These are phyloP conservation scores for Prionailurus viverrinus DNA, from an alignment of 2,113 vertebrate species.

Conservation along the genomic window DNA sequence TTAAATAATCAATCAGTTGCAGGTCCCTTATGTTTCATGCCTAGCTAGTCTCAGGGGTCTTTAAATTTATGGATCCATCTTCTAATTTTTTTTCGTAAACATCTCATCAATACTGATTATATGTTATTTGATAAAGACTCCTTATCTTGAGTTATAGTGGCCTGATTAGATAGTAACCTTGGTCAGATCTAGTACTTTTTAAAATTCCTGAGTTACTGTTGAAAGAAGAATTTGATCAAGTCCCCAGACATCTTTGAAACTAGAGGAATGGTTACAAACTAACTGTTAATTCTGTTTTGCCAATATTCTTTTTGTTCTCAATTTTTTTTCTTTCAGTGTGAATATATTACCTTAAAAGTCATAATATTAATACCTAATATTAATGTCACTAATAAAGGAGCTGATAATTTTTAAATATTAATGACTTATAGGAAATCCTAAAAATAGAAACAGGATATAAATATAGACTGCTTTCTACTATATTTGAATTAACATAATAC, in stretches of 20 bases:
- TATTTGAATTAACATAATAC: not conserved
- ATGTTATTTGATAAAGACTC: not conserved
- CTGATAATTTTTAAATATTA: not conserved
- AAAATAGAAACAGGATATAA: not conserved
- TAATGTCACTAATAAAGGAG: not conserved
- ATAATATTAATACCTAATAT: not conserved
- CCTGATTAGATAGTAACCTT: not conserved
- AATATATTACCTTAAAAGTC: not conserved
- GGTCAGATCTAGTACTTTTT: not conserved
- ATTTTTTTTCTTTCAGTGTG: not conserved
- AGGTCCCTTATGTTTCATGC: not conserved
- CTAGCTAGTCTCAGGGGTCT: not conserved
- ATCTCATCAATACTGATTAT: not conserved
- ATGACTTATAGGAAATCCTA: not conserved
- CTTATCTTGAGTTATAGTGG: not conserved
- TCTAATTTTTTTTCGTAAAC: not conserved
- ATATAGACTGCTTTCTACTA: not conserved
- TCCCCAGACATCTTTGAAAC: not conserved
- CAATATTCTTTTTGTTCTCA: not conserved
- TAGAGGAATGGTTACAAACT: not conserved
- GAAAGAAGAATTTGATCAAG: constrained; percentile 9
- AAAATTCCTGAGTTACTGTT: not conserved
- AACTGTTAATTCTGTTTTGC: not conserved
- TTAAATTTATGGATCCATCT: not conserved
- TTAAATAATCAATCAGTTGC: not conserved